Evolutionary conservation across 1,140 invertebrate genomes (phyloP), one percentile per base, ranked within the genome.

Genomic region (Dinoponera quadriceps): DNA sequence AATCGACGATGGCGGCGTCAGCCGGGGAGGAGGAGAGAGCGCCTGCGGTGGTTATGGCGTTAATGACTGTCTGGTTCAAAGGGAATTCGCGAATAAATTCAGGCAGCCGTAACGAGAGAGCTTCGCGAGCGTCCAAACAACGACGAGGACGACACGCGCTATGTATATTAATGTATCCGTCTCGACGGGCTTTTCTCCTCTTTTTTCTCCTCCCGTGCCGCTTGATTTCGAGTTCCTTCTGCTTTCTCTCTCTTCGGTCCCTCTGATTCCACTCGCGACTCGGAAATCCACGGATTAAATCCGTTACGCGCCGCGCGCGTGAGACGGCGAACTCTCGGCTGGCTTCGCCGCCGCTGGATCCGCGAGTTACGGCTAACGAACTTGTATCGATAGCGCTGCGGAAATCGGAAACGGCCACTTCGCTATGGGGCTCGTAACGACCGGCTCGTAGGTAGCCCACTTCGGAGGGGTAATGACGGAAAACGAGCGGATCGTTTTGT

Each of bases 21-120:
- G n/a, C n/a, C n/a, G n/a, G n/a, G n/a, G 29, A 57, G 54, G 29
- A 14, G 27, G 57, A 33, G 49, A 75, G 89, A 69, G 78, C 84
- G 81, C 82, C 78, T 55, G 66, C 48, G 82, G 85, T 90, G 83
- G 82, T 89, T 91, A 85, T 83, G 74, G 57, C 84, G 78, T 87
- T 91, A 91, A 91, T 90, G 90, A 90, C 87, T 84, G 82, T 20
- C 85, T 85, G 71, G 74, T 77, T 87, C 84, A 91, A 91, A 88
- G 86, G 80, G 89, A 90, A 89, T 85, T 90, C 75, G 82, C 55
- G 86, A 84, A 89, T 90, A 87, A 89, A 89, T 88, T 89, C 81
- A 82, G 77, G 55, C 82, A 72, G 71, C 33, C 69, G 75, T 85
- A 87, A 84, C 75, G 65, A 87, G 82, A 83, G 54, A 81, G 65